Percentiles rank a stretch among this genome's conserved stretches.
phyloP scores from a whole-genome alignment of 2,113 vertebrate genomes.

The Chitala chitala region DNA sequence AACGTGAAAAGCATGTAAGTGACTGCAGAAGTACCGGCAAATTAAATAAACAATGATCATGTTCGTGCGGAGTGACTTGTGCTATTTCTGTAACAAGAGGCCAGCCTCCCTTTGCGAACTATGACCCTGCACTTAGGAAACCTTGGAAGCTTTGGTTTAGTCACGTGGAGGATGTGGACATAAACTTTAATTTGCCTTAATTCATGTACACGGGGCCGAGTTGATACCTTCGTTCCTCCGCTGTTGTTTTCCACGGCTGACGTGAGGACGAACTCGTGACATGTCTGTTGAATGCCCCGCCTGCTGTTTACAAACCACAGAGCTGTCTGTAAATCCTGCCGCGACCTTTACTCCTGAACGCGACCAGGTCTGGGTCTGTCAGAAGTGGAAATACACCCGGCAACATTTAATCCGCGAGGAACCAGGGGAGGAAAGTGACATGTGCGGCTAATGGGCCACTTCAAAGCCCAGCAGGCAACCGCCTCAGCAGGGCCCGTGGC shows the following conservation, averaged over 20 bases:
- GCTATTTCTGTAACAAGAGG: constrained; percentile 2
- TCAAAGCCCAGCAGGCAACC: constrained; percentile 52
- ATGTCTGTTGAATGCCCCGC: too few relatives aligned
- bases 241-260: too few relatives aligned
- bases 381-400: constrained; percentile 58
- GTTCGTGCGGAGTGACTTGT: neutral
- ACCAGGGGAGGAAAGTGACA: constrained; percentile 54
- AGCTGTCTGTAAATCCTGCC: constrained; percentile 34
- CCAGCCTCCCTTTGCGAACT: neutral
- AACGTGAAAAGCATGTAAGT: neutral
- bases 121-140: neutral
- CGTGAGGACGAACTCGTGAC: neutral
- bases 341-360: constrained; percentile 25
- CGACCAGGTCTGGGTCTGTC: constrained; percentile 49
- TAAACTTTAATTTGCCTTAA: too few relatives aligned
- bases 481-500: constrained; percentile 48
- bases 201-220: too few relatives aligned
- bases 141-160: neutral
- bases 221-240: too few relatives aligned
- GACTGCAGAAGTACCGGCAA: neutral
- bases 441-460: constrained; percentile 61
- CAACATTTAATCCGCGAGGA: constrained; percentile 58
- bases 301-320: constrained; percentile 1
- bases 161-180: too few relatives aligned
- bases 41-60: neutral